These are phyloP conservation scores for Syritta pipiens DNA, from an alignment of 2,888 invertebrate genomes.

Conservation along the genomic window DNA sequence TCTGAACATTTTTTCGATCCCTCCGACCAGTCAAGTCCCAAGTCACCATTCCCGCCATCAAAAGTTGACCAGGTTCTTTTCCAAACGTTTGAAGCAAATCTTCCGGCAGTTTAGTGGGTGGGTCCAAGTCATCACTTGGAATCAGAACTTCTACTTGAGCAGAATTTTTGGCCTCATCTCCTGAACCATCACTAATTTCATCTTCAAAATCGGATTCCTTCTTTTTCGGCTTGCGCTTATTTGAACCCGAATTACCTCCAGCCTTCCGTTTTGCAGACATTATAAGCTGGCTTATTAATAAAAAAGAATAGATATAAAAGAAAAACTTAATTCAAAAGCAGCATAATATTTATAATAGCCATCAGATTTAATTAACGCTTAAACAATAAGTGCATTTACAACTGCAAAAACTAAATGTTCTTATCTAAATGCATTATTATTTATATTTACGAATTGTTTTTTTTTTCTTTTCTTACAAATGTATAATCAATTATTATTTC, in stretches of 20 bases:
- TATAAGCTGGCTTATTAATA: too few species aligned
- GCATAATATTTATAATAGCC: too few species aligned
- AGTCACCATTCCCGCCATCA: conserved; percentile 92
- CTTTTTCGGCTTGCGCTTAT: conserved; percentile 78
- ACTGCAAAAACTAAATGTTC: too few species aligned
- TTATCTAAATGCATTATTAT: too few species aligned
- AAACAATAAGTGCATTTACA: too few species aligned
- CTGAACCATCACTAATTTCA: conserved; percentile 77
- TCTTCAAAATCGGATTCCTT: conserved; percentile 79
- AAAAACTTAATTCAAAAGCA: too few species aligned
- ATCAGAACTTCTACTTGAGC: conserved; percentile 77
- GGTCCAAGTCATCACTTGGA: conserved; percentile 81
- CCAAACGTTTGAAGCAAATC: conserved; percentile 84
- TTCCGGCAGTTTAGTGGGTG: conserved; percentile 84
- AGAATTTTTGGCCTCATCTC: conserved; percentile 72
- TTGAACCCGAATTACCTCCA: conserved; percentile 76
- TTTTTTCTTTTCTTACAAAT: too few species aligned
- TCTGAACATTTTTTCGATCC: conserved; percentile 84
- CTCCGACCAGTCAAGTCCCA: conserved; percentile 94
- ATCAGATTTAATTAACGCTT: too few species aligned
- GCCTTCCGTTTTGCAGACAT: conserved; percentile 79
- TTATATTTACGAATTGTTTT: too few species aligned
- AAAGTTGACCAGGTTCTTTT: conserved; percentile 86
- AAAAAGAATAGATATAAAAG: too few species aligned
- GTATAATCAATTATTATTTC: too few species aligned